Evolutionary conservation across 2,888 invertebrate genomes (phyloP).

Genomic region (Calephelis perditalis): DNA sequence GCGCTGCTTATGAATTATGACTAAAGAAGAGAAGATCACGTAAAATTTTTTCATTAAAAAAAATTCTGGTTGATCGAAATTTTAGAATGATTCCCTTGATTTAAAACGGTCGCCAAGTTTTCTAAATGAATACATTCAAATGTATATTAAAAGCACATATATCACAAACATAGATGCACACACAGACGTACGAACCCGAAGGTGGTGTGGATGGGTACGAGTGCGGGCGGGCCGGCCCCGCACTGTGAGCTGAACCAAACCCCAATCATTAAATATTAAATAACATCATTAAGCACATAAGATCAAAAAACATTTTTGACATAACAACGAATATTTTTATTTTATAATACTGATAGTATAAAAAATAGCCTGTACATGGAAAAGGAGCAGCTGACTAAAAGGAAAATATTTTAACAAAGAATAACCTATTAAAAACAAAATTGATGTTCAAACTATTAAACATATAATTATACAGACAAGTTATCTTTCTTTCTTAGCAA

Average conservation of each 20-base stretch:
- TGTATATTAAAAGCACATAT: constrained; percentile 37
- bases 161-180: constrained; percentile 15
- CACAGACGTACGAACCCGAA: constrained; percentile 67
- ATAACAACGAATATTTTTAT: constrained; percentile 6
- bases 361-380: no score
- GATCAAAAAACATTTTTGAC: neutral
- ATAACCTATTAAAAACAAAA: no score
- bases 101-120: constrained; percentile 9
- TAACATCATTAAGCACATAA: neutral
- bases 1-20: no score
- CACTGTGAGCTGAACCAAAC: constrained; percentile 38
- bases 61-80: neutral
- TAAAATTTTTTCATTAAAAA: neutral
- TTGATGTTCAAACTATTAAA: no score
- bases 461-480: no score
- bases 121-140: neutral
- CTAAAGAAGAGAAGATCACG: no score
- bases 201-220: constrained; percentile 79
- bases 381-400: no score
- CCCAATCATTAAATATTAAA: constrained; percentile 1
- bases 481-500: no score
- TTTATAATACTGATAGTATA: no score
- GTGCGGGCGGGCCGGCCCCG: constrained; percentile 48
- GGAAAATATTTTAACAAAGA: no score
- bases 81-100: constrained; percentile 5